Conservation (phyloP, 2,113 vertebrate genomes). For the Alces alces region DNA sequence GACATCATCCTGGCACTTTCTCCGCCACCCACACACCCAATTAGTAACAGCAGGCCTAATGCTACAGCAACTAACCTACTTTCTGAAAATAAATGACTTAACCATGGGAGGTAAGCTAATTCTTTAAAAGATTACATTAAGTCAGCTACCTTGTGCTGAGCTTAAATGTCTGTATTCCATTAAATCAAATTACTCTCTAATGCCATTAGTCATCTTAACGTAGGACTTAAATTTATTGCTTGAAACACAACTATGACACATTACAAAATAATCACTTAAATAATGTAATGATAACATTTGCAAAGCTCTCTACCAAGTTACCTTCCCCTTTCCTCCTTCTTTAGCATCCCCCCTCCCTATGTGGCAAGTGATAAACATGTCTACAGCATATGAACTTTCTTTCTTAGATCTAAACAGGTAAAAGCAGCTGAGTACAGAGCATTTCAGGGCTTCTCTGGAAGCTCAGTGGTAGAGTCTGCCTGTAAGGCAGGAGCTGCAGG, state of each 20-base stretch:
- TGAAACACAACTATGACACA: background rate
- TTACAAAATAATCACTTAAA: background rate
- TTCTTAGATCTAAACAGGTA: background rate
- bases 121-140: slow-evolving; percentile 45
- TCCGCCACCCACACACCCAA: background rate
- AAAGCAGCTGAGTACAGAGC: background rate
- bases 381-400: background rate
- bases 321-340: background rate
- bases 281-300: background rate
- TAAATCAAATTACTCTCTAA: slow-evolving; percentile 33
- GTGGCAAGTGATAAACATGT: background rate
- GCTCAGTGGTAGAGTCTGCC: background rate
- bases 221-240: slow-evolving; percentile 25
- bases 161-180: slow-evolving; percentile 44
- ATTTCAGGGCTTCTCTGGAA: background rate
- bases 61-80: slow-evolving; percentile 43
- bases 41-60: slow-evolving; percentile 49
- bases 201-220: slow-evolving; percentile 18
- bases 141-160: slow-evolving; percentile 20
- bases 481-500: background rate
- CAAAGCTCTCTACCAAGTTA: background rate
- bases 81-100: slow-evolving; percentile 66
- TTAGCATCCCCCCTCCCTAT: background rate
- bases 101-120: slow-evolving; percentile 40
- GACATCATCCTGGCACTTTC: background rate